Conservation (phyloP, 2,113 vertebrate genomes). For the Platycercus adscitus region DNA sequence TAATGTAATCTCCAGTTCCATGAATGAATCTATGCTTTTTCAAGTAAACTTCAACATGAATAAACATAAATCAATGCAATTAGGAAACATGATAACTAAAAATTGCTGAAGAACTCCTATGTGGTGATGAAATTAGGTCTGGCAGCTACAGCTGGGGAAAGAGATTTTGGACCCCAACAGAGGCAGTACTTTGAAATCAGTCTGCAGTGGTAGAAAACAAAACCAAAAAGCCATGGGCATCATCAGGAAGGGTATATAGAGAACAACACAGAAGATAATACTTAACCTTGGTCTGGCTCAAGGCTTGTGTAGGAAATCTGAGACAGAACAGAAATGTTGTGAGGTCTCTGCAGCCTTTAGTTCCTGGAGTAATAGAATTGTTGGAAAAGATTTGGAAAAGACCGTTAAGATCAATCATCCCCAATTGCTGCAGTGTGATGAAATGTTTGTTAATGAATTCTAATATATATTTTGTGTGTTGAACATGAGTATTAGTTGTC, state of each 20-base stretch:
- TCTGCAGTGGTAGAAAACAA: neutral
- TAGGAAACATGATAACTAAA: neutral
- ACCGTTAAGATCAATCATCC: neutral
- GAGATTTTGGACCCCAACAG: neutral
- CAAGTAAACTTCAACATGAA: neutral
- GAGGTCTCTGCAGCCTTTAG: neutral
- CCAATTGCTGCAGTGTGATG: neutral
- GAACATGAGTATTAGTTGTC: neutral
- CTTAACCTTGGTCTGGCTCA: neutral
- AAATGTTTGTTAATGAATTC: neutral
- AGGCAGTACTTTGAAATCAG: neutral
- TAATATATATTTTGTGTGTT: neutral
- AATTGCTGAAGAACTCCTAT: neutral
- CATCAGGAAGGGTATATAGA: neutral
- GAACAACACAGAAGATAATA: neutral
- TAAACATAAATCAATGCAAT: neutral
- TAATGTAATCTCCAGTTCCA: neutral
- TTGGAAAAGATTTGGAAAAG: neutral
- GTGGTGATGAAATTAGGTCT: neutral
- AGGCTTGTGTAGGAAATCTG: neutral
- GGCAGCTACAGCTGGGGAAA: neutral
- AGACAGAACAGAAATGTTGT: neutral
- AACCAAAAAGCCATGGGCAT: neutral
- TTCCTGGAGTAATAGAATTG: neutral
- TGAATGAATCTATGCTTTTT: neutral